phyloP scores from a whole-genome alignment of 1,140 invertebrate genomes.

The Psix sp. region DNA sequence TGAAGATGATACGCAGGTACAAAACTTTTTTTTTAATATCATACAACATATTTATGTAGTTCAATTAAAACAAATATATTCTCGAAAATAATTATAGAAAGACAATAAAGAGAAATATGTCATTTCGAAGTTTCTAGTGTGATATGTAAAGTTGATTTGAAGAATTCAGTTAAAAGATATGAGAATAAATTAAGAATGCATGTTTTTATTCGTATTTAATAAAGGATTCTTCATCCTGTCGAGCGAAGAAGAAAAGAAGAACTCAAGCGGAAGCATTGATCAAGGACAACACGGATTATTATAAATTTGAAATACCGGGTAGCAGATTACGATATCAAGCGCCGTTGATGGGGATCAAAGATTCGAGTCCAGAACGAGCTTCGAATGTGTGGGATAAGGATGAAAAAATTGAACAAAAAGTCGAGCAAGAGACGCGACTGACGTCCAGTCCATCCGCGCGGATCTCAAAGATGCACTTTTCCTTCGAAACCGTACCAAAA shows the following conservation, averaged over 20 bases:
- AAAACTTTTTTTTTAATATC: background rate
- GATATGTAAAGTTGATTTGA: too few species aligned
- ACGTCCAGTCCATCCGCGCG: slow-evolving; percentile 78
- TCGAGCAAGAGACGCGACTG: slow-evolving; percentile 62
- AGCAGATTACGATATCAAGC: slow-evolving; percentile 77
- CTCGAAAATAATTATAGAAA: too few species aligned
- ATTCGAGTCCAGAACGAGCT: slow-evolving; percentile 13
- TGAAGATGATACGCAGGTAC: slow-evolving; percentile 69
- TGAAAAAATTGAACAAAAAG: slow-evolving; percentile 43
- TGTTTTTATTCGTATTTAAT: slow-evolving; percentile 6
- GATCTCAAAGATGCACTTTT: slow-evolving; percentile 83
- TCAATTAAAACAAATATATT: background rate
- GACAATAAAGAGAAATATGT: too few species aligned
- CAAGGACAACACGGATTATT: slow-evolving; percentile 80
- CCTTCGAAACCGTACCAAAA: slow-evolving; percentile 84
- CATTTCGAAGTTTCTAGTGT: too few species aligned
- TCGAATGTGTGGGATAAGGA: background rate
- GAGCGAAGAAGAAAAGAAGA: slow-evolving; percentile 75
- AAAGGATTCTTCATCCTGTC: slow-evolving; percentile 60
- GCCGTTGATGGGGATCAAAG: slow-evolving; percentile 65
- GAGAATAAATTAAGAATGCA: too few species aligned
- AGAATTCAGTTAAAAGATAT: too few species aligned
- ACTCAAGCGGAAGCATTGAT: slow-evolving; percentile 80
- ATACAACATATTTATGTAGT: too few species aligned
- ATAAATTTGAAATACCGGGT: slow-evolving; percentile 80